A percentile compares a stretch with the other conserved stretches of the same genome.
Evolutionary conservation across 1,140 invertebrate genomes (phyloP).

Genomic region (Scaptomyza pallida): DNA sequence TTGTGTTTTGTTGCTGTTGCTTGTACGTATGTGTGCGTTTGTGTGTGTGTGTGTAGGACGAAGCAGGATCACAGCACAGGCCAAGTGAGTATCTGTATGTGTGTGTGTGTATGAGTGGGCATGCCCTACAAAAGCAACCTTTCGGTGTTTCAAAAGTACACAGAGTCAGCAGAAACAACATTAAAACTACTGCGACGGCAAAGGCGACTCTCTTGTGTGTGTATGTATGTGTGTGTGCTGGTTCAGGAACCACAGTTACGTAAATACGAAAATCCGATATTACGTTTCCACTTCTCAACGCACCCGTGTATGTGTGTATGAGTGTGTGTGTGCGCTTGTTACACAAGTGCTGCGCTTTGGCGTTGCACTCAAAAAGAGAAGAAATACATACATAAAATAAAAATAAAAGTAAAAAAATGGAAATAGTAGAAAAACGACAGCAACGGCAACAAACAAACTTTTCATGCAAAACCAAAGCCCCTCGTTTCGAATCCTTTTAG

Average conservation of each 20-base stretch:
- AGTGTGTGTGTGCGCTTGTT: slow-evolving; percentile 48
- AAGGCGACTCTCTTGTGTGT: slow-evolving; percentile 40
- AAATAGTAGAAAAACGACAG: slow-evolving; percentile 2
- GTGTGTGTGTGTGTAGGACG: slow-evolving; percentile 8
- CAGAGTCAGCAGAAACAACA: slow-evolving; percentile 45
- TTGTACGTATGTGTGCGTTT: no score
- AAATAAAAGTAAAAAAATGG: neutral
- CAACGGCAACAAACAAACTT: slow-evolving; percentile 54
- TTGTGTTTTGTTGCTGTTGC: slow-evolving; percentile 22
- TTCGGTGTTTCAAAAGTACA: slow-evolving; percentile 70
- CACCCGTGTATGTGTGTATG: slow-evolving; percentile 16
- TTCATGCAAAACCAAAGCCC: slow-evolving; percentile 66
- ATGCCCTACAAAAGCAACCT: slow-evolving; percentile 70
- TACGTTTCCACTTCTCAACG: slow-evolving; percentile 68
- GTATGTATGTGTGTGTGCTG: slow-evolving; percentile 33
- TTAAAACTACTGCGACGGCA: slow-evolving; percentile 59
- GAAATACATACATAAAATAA: neutral
- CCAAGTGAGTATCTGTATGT: slow-evolving; percentile 40
- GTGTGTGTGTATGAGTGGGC: slow-evolving; percentile 28
- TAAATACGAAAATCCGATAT: slow-evolving; percentile 81
- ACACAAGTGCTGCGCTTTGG: slow-evolving; percentile 73
- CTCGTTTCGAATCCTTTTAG: slow-evolving; percentile 65
- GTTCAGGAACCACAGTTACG: slow-evolving; percentile 65
- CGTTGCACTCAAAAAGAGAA: slow-evolving; percentile 60
- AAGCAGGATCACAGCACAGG: slow-evolving; percentile 38